A percentile compares a stretch with the other conserved stretches of the same genome.
Evolutionary conservation across 2,113 vertebrate genomes (phyloP).

Genomic region (Rhynchopsitta pachyrhyncha): DNA sequence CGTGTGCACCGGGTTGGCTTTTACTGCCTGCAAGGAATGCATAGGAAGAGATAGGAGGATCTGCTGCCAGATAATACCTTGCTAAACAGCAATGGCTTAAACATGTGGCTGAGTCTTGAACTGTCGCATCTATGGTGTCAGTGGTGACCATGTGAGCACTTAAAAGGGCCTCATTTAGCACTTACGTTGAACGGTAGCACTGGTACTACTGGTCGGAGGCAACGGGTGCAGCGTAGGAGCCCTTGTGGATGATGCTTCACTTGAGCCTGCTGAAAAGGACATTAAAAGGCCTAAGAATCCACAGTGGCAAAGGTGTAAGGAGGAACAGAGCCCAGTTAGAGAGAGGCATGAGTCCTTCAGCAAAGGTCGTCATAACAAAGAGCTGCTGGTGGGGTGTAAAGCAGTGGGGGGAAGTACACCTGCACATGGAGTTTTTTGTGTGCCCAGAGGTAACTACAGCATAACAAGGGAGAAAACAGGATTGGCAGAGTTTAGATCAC

Average conservation of each 20-base stretch:
- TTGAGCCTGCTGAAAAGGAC: not conserved
- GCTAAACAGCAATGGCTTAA: not conserved
- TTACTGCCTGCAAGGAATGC: not conserved
- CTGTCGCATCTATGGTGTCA: not conserved
- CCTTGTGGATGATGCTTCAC: not conserved
- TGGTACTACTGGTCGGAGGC: not conserved
- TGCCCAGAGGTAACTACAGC: not conserved
- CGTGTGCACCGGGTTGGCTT: not conserved
- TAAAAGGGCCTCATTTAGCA: rapidly evolving
- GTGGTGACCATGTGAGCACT: not conserved
- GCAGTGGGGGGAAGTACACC: not conserved
- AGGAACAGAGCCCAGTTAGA: not conserved
- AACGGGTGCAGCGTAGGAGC: rapidly evolving
- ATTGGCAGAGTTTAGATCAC: not conserved
- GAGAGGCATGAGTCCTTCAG: not conserved
- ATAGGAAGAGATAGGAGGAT: not conserved
- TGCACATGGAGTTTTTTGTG: rapidly evolving
- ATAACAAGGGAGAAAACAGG: not conserved
- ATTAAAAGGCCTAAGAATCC: not conserved
- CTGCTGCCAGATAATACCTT: not conserved
- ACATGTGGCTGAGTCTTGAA: not conserved
- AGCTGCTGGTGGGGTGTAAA: not conserved
- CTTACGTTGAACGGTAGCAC: not conserved
- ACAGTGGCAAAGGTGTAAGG: not conserved
- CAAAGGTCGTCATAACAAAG: rapidly evolving